Evolutionary conservation across 92 coral and sea anemone species (phyloP), one percentile per base, ranked within the genome.

Genomic region (Porites cylindrica): DNA sequence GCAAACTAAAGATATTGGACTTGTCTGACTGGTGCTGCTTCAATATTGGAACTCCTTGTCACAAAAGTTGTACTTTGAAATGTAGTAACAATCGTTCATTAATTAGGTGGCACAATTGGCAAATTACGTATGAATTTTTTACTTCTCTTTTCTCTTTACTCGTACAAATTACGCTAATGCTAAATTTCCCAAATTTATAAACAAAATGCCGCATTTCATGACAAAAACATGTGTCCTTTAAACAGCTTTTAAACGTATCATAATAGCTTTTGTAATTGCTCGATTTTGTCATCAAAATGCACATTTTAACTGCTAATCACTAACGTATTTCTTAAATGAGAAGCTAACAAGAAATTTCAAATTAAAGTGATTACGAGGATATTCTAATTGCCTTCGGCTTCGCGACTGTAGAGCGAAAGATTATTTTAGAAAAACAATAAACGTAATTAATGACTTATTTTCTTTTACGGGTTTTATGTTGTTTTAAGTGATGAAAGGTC

Each of bases 401-500:
- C 38, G 9, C 56, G 8, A 38, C 62, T 58, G 51, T 66, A n/a
- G 23, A 23, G 54, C 17, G 24, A 32, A 77, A 59, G 56, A 58
- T 10, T 24, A 21, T 26, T 1, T 3, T 2, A 59, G 11, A 1
- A 61, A 78, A 78, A 78, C 82, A 43, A 38, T 78, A 16, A 10
- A 3, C 8, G 38, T 32, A 10, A 60, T 38, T 18, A 24, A 54
- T 24, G 76, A 53, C 12, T 8, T 69, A 21, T 66, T 66, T 66
- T 24, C 65, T 56, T 51, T 80, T 68, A 53, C 76, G 66, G 85
- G 20, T 51, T 67, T 51, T 51, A 64, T 68, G 66, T 81, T 69
- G 77, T 81, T 81, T 81, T 8, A 81, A 50, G 10, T 8, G 76
- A 81, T 68, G 69, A 51, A 53, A 68, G 76, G 85, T 81, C 85